Conservation (phyloP, 2,797 vertebrate species). For the Cottoperca gobio region DNA sequence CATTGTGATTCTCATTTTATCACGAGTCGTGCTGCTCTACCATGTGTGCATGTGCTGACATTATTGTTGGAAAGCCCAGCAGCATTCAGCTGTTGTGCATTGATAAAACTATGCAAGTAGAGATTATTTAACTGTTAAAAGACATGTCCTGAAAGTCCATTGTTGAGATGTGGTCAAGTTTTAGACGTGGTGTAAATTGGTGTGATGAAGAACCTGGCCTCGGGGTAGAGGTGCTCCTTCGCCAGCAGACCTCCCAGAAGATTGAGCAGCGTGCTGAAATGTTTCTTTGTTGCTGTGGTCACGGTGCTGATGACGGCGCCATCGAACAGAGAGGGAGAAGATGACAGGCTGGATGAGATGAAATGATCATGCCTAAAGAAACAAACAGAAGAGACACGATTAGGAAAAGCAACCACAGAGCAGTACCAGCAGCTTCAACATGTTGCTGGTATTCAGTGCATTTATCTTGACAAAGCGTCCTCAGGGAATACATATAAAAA, state of each 20-base stretch:
- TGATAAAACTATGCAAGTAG: too few species aligned
- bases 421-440: background rate
- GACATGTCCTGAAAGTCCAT: background rate
- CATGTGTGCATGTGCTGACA: background rate
- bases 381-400: conserved; percentile 16
- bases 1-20: background rate
- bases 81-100: background rate
- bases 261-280: conserved; percentile 95
- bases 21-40: too few species aligned
- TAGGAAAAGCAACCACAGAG: background rate
- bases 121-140: background rate
- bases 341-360: conserved; percentile 98
- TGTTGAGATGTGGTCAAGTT: background rate
- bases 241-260: conserved; percentile 91
- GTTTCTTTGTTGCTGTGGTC: conserved; percentile 98
- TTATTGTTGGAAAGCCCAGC: background rate
- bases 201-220: conserved; percentile 86
- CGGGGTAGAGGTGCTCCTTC: conserved; percentile 92
- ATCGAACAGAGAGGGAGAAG: conserved; percentile 96
- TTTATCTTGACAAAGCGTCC: background rate
- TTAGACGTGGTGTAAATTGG: background rate
- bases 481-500: background rate
- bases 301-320: conserved; percentile 99
- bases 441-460: background rate
- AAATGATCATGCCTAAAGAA: conserved; percentile 97